These are phyloP conservation scores for Gymnorhina tibicen DNA, from an alignment of 2,113 vertebrate species.

Conservation along the genomic window DNA sequence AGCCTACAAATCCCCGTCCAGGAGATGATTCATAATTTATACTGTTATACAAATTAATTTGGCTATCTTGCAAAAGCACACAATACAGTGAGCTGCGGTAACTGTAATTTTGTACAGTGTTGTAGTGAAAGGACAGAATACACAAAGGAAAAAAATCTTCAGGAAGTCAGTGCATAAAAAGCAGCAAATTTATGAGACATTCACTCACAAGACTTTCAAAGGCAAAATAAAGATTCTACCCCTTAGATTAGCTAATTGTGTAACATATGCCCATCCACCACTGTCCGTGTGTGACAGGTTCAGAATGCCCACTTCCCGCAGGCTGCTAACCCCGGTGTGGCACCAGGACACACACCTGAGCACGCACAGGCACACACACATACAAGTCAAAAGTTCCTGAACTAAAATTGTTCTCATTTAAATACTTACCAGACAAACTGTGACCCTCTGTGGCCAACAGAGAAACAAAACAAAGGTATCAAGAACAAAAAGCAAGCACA, in stretches of 20 bases:
- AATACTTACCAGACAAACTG: constrained; percentile 43
- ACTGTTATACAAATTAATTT: not conserved
- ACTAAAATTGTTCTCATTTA: not conserved
- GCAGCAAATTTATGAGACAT: not conserved
- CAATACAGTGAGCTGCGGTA: not conserved
- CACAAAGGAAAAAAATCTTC: not conserved
- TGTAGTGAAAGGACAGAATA: not conserved
- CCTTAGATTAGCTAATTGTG: not conserved
- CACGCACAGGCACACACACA: not conserved
- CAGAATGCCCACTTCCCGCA: not conserved
- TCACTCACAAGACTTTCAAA: not conserved
- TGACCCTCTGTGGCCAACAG: constrained; percentile 61
- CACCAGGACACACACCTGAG: not conserved
- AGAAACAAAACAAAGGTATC: constrained; percentile 47
- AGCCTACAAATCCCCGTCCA: not conserved
- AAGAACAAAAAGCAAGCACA: not conserved
- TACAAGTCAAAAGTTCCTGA: not conserved
- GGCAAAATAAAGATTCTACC: not conserved
- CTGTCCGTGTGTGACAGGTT: not conserved
- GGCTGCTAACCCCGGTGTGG: not conserved
- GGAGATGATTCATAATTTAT: not conserved
- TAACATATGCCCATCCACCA: not conserved
- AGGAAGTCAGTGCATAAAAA: not conserved
- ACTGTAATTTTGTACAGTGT: not conserved
- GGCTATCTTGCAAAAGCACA: not conserved